Base-by-base conservation (phyloP, 1,140 invertebrate genomes). In the Andrena cerasifolii region DNA sequence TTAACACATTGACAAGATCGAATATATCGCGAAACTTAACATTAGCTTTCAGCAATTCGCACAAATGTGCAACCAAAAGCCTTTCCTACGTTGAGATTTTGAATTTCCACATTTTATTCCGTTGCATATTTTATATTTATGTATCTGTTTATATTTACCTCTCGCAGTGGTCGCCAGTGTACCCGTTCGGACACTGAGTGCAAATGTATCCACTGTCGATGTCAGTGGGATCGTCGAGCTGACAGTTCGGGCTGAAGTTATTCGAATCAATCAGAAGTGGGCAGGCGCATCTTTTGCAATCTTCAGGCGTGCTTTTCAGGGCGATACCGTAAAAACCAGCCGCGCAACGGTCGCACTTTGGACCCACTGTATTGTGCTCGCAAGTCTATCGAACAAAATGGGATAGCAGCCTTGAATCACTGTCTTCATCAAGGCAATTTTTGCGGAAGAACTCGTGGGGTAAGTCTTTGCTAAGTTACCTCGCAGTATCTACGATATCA, bases 251-350 rank as follows among this genome's bases (percentile, higher is more conserved):
- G 85, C 97, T 98, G 89, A 98, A 98, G 90, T 98, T 98, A 89
- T 98, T 98, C 0, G 94, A 93, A 0, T 94, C 90, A 59, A 95
- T 92, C 33, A 93, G 90, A 54, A 98, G 91, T 0, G 98, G 98
- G 92, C 98, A 99, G 3, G 96, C 96, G 90, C 98, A 99, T 40
- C 94, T 95, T 88, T 95, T 95, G 89, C 98, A 99, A 75, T 97
- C 97, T 51, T 95, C 93, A 5, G 94, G 89, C 0, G 94, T 95
- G 84, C 96, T 97, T 73, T 92, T 93, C 0, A 95, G 94, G 0
- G 98, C 96, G 90, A 99, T 96, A 14, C 98, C 98, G 91, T 99
- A 99, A 92, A 96, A 99, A 61, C 99, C 99, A 14, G 94, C 92
- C 8, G 95, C 92, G 91, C 99, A 99, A 54, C 95, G 92, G 82